phyloP scores from a whole-genome alignment of 2,888 invertebrate genomes.

The Callimorpha dominula region DNA sequence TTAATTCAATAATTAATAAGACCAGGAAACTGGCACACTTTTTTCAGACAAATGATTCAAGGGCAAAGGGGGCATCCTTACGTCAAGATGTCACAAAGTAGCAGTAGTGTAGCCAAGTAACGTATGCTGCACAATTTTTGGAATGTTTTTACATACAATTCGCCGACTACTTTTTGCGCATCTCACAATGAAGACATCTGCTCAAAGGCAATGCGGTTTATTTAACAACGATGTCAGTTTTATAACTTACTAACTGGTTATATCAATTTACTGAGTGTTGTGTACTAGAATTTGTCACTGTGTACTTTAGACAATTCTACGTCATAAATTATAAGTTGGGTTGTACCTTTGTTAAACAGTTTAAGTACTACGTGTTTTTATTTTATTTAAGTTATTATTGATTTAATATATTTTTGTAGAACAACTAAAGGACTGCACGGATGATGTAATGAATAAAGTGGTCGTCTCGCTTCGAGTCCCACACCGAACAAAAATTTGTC shows the following conservation, averaged over 20 bases:
- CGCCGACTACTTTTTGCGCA: conserved; percentile 66
- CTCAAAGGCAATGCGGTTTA: conserved; percentile 51
- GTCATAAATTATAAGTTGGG: conserved; percentile 20
- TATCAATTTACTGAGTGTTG: conserved; percentile 31
- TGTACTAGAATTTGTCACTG: conserved; percentile 27
- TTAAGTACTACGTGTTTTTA: conserved; percentile 18
- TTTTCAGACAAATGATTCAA: conserved; percentile 56
- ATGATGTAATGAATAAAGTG: no score
- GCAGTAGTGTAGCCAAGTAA: conserved; percentile 79
- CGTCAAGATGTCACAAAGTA: conserved; percentile 83
- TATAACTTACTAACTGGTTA: conserved; percentile 46
- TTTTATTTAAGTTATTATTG: neutral
- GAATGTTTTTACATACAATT: conserved; percentile 75
- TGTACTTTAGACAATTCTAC: conserved; percentile 30
- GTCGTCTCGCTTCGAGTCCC: no score
- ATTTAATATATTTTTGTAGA: neutral
- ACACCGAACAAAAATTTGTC: no score
- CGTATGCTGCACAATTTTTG: conserved; percentile 77
- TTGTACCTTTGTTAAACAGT: conserved; percentile 11
- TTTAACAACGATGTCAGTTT: conserved; percentile 27
- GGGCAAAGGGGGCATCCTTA: conserved; percentile 70
- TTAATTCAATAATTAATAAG: neutral
- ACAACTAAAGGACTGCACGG: no score
- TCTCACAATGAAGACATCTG: conserved; percentile 72
- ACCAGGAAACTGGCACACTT: conserved; percentile 8